These are phyloP conservation scores for Drosophila mulleri DNA, from an alignment of 2,888 invertebrate genomes.

Conservation along the genomic window DNA sequence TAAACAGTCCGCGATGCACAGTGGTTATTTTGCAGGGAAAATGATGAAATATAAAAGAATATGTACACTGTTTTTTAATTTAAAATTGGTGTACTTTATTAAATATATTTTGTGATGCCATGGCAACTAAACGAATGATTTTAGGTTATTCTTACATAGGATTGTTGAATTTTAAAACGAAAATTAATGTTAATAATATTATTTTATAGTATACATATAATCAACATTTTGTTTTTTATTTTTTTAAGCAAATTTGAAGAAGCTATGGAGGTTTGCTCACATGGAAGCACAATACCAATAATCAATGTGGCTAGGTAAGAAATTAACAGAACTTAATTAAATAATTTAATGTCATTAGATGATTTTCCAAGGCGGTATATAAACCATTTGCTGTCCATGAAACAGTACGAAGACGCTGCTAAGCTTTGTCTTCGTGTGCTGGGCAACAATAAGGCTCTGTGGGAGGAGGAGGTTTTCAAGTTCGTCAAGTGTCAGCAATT, in stretches of 20 bases:
- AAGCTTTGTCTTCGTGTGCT: constrained; percentile 93
- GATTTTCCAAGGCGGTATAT: constrained; percentile 88
- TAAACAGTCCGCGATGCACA: not conserved
- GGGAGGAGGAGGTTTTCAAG: constrained; percentile 97
- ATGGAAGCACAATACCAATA: constrained; percentile 86
- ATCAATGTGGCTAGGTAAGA: constrained; percentile 82
- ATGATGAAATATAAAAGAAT: too few relatives aligned
- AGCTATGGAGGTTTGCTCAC: constrained; percentile 92
- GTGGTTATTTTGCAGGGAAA: not conserved
- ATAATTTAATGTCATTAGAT: not conserved
- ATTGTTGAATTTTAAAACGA: too few relatives aligned
- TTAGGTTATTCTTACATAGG: too few relatives aligned
- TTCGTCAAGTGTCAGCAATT: constrained; percentile 94
- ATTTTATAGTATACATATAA: not conserved
- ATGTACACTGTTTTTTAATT: not conserved
- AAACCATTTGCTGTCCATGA: constrained; percentile 90
- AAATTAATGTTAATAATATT: too few relatives aligned
- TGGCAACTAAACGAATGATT: too few relatives aligned
- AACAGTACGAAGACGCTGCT: constrained; percentile 93
- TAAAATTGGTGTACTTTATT: not conserved
- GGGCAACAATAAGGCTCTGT: constrained; percentile 92
- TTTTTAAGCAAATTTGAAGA: constrained; percentile 89
- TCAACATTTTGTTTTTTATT: not conserved
- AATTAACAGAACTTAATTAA: not conserved
- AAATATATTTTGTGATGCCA: too few relatives aligned